These are phyloP conservation scores for Euplexia lucipara DNA, from an alignment of 2,888 invertebrate genomes.

Conservation along the genomic window DNA sequence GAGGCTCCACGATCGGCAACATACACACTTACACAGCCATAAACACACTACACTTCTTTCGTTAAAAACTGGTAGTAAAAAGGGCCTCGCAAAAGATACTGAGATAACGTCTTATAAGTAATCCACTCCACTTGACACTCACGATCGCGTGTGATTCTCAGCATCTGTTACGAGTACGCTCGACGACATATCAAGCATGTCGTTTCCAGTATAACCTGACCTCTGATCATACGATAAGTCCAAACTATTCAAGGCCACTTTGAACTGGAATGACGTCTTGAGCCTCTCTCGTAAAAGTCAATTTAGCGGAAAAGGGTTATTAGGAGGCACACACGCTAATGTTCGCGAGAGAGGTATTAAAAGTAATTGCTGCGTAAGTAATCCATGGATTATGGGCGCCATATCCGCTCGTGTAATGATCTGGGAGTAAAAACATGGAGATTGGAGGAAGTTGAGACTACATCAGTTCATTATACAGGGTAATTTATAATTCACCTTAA, in stretches of 20 bases:
- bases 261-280: constrained; percentile 9
- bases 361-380: constrained; percentile 50
- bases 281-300: constrained; percentile 45
- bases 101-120: constrained; percentile 26
- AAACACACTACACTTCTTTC: constrained; percentile 22
- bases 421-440: not conserved
- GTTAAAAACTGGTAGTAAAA: constrained; percentile 28
- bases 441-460: not conserved
- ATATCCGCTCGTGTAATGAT: constrained; percentile 29
- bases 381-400: constrained; percentile 37
- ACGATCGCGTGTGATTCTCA: constrained; percentile 38
- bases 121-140: constrained; percentile 44
- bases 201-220: constrained; percentile 1
- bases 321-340: constrained; percentile 45
- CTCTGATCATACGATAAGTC: not conserved
- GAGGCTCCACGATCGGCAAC: constrained; percentile 18
- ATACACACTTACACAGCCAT: constrained; percentile 8
- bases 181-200: not conserved
- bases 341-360: constrained; percentile 47
- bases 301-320: constrained; percentile 45
- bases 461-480: constrained; percentile 6
- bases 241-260: not conserved
- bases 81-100: constrained; percentile 31
- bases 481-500: no score
- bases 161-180: constrained; percentile 41